Evolutionary conservation across 2,888 invertebrate genomes (phyloP).

Genomic region (Norana najaformis): DNA sequence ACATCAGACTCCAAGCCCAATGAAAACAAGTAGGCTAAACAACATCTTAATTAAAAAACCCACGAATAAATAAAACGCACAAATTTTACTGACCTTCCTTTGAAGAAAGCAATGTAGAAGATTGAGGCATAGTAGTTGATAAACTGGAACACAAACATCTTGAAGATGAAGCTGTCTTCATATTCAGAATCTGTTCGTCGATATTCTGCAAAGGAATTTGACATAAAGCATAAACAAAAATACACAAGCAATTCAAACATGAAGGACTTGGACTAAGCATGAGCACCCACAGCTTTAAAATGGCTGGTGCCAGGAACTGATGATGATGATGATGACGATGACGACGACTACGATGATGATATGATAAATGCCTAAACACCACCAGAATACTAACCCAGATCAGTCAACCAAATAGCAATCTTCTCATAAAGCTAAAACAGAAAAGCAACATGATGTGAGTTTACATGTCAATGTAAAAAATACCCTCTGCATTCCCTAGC

Average conservation of each 20-base stretch:
- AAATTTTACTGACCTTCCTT: constrained; percentile 46
- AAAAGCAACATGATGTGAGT: constrained; percentile 9
- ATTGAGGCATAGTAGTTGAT: constrained; percentile 51
- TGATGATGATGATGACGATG: too few species aligned
- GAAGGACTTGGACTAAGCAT: too few species aligned
- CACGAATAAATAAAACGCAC: background rate
- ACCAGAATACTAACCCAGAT: constrained; percentile 42
- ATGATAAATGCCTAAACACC: background rate
- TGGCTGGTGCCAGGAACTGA: too few species aligned
- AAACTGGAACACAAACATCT: constrained; percentile 51
- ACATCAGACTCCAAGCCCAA: background rate
- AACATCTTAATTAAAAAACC: background rate
- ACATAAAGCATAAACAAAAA: background rate
- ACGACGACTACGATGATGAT: too few species aligned
- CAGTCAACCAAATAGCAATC: constrained; percentile 44
- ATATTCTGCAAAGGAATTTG: constrained; percentile 2
- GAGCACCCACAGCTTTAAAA: too few species aligned
- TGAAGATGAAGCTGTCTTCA: constrained; percentile 50
- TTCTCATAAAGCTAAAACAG: constrained; percentile 42
- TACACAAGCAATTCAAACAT: background rate
- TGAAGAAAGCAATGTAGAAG: constrained; percentile 52
- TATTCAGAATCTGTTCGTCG: constrained; percentile 46
- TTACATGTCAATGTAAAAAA: background rate
- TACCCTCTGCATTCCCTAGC: too few species aligned
- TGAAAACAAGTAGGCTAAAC: background rate